These are phyloP conservation scores for Motacilla tschutschensis DNA, from an alignment of 2,113 vertebrate genomes.

Conservation along the genomic window DNA sequence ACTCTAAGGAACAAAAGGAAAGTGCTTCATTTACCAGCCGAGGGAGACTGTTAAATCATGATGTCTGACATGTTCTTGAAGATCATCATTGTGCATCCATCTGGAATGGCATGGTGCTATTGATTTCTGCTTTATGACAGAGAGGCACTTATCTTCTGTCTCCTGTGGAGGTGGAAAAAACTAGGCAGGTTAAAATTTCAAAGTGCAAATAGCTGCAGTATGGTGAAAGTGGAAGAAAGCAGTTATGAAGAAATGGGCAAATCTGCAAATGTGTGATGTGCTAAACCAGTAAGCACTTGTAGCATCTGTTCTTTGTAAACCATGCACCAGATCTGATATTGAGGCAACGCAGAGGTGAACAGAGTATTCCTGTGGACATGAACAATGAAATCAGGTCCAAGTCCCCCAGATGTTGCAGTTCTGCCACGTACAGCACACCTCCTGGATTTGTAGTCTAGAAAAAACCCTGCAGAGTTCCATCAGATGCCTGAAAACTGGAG, in stretches of 20 bases:
- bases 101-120: not conserved
- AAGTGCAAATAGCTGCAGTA: not conserved
- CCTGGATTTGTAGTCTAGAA: not conserved
- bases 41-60: not conserved
- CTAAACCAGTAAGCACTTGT: not conserved
- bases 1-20: not conserved
- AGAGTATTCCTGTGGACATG: not conserved
- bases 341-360: not conserved
- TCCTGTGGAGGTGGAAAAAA: not conserved
- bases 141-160: not conserved
- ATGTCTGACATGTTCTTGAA: fast-evolving
- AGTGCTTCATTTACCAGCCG: not conserved
- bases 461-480: not conserved
- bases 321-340: not conserved
- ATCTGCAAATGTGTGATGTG: not conserved
- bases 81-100: not conserved
- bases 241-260: not conserved
- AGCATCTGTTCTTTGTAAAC: not conserved
- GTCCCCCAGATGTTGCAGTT: not conserved
- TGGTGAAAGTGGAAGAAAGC: not conserved
- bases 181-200: not conserved
- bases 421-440: not conserved
- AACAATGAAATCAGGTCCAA: fast-evolving
- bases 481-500: not conserved
- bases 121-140: not conserved